phyloP scores from a whole-genome alignment of 2,797 vertebrate genomes.

The Oreortyx pictus region DNA sequence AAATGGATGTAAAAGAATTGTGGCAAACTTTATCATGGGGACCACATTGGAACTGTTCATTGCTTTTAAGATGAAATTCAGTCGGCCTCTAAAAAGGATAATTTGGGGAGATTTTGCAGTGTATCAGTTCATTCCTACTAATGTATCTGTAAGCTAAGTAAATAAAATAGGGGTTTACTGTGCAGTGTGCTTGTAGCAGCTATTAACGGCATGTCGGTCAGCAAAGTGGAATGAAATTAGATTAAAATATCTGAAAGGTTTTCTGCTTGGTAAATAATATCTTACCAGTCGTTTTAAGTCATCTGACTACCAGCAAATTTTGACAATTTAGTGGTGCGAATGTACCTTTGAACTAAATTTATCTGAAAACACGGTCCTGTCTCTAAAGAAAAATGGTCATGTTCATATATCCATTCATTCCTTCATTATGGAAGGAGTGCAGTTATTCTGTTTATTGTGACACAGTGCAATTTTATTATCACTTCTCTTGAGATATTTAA shows the following conservation, averaged over 20 bases:
- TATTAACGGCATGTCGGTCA: neutral
- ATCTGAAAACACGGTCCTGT: neutral
- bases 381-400: neutral
- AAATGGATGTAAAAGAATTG: neutral
- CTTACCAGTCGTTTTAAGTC: neutral
- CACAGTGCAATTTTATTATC: neutral
- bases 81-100: neutral
- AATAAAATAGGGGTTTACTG: neutral
- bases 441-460: neutral
- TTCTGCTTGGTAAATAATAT: neutral
- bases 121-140: neutral
- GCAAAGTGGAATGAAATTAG: neutral
- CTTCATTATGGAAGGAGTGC: neutral
- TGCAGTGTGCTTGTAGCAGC: neutral
- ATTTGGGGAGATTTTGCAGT: neutral
- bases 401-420: neutral
- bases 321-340: neutral
- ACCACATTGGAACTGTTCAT: neutral
- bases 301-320: neutral
- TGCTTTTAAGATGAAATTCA: neutral
- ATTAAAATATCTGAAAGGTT: neutral
- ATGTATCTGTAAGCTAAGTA: neutral
- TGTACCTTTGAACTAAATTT: neutral
- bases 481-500: slow-evolving; percentile 13
- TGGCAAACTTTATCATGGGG: neutral